A percentile compares a stretch with the other conserved stretches of the same genome.
These are phyloP conservation scores for Malacoraja senta DNA, from an alignment of 2,797 vertebrate genomes.

Conservation along the genomic window DNA sequence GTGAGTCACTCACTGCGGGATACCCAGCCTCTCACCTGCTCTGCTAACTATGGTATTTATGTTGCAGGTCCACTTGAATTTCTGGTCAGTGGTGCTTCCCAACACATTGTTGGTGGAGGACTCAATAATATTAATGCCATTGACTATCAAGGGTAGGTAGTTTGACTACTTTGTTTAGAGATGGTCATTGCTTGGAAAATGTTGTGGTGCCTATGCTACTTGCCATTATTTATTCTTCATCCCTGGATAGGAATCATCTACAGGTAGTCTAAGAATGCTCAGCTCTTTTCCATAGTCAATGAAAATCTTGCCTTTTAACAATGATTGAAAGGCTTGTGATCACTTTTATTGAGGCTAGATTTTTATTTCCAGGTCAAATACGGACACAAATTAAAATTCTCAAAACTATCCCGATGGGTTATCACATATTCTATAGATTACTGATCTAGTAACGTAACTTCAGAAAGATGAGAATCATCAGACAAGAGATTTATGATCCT, in stretches of 20 bases:
- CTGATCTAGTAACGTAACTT: not conserved
- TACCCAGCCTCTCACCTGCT: too few species aligned
- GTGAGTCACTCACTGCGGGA: too few species aligned
- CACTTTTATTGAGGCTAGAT: not conserved
- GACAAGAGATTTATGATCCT: not conserved
- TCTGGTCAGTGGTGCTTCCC: too few species aligned
- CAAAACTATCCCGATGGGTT: not conserved
- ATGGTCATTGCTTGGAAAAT: too few species aligned
- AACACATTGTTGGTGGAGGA: too few species aligned
- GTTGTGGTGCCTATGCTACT: too few species aligned
- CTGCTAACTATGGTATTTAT: too few species aligned
- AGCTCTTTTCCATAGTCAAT: not conserved
- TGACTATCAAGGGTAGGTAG: too few species aligned
- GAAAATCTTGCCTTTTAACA: not conserved
- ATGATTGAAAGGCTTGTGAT: not conserved
- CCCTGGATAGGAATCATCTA: not conserved
- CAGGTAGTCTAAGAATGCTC: too few species aligned
- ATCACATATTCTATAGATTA: not conserved
- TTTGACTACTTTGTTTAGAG: too few species aligned
- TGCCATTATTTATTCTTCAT: not conserved
- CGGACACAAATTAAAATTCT: not conserved
- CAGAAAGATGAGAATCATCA: constrained; percentile 11
- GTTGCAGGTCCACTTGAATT: too few species aligned
- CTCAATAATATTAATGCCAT: too few species aligned
- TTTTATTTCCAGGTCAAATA: not conserved